Conservation (phyloP, 2,113 vertebrate species). For the Lepidothrix coronata region DNA sequence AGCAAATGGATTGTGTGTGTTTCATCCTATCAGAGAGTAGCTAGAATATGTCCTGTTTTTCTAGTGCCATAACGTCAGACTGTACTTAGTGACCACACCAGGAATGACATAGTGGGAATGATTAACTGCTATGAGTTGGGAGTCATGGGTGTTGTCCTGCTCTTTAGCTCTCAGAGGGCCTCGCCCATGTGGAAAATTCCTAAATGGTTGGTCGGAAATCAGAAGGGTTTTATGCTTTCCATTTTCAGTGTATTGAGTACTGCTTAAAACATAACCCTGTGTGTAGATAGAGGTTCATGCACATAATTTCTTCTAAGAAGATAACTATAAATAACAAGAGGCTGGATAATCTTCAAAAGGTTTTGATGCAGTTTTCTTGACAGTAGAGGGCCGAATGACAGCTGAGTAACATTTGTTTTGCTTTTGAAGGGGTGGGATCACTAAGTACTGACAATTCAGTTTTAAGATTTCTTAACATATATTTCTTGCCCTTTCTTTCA, state of each 20-base stretch:
- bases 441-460: background rate
- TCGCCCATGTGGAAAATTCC: background rate
- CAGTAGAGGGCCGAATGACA: background rate
- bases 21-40: background rate
- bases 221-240: background rate
- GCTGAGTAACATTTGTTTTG: fast-evolving
- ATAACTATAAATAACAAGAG: background rate
- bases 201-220: background rate
- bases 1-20: background rate
- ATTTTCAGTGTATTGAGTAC: background rate
- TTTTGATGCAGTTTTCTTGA: background rate
- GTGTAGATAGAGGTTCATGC: background rate
- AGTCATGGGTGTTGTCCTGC: background rate
- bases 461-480: background rate
- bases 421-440: fast-evolving
- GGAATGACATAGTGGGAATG: background rate
- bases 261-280: background rate
- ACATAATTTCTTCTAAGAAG: background rate
- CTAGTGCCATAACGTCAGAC: fast-evolving
- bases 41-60: background rate
- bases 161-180: background rate
- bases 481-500: background rate
- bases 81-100: background rate
- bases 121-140: background rate
- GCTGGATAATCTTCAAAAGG: background rate